Conservation (phyloP, 2,888 invertebrate species). For the Leptura quadrifasciata region DNA sequence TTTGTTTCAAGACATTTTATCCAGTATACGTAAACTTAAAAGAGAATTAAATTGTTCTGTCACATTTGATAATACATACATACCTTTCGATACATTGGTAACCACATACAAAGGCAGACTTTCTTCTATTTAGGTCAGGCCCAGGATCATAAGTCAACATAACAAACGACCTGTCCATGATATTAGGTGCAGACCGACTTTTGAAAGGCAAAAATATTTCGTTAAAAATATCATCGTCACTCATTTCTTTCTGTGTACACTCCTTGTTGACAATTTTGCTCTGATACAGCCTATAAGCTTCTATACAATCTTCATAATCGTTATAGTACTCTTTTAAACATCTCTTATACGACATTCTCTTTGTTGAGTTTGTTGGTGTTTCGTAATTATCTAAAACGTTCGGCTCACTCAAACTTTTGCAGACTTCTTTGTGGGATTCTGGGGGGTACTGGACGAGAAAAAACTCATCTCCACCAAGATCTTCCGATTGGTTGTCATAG, state of each 20-base stretch:
- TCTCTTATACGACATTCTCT: constrained; percentile 61
- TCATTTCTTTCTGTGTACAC: constrained; percentile 66
- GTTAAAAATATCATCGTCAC: constrained; percentile 69
- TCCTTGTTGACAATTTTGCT: constrained; percentile 63
- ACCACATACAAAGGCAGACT: constrained; percentile 74
- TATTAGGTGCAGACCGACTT: constrained; percentile 77
- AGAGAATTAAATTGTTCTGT: not conserved
- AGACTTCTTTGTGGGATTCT: constrained; percentile 55
- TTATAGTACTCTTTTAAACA: constrained; percentile 78
- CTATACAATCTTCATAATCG: constrained; percentile 79
- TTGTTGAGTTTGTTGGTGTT: constrained; percentile 40
- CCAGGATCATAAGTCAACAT: constrained; percentile 73
- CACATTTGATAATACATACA: constrained; percentile 31
- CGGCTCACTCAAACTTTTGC: constrained; percentile 68
- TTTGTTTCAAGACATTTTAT: no score
- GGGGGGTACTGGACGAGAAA: constrained; percentile 71
- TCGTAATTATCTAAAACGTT: constrained; percentile 66
- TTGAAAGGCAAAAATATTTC: constrained; percentile 72
- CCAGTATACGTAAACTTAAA: no score
- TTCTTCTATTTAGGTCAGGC: constrained; percentile 75
- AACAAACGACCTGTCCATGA: constrained; percentile 72
- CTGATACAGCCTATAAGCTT: constrained; percentile 68
- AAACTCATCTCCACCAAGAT: constrained; percentile 68
- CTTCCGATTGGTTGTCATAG: constrained; percentile 64
- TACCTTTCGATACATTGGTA: constrained; percentile 59